Percentiles rank a stretch among this genome's conserved stretches.
phyloP scores from a whole-genome alignment of 2,797 vertebrate species.

The Hoplostethus atlanticus region DNA sequence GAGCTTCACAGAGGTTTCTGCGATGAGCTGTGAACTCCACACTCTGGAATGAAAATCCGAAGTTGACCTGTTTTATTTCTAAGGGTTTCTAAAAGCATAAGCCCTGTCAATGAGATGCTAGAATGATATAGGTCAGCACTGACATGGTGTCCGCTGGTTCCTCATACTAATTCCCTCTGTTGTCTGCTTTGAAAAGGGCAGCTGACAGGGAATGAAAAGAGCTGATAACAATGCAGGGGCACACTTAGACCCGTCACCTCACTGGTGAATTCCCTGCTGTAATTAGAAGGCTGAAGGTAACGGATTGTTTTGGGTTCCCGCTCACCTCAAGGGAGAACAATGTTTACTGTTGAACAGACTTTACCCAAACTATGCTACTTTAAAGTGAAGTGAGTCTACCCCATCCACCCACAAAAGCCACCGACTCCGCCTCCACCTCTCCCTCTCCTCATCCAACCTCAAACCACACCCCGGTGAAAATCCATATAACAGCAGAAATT shows the following conservation, averaged over 20 bases:
- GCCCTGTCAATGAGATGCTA: conserved; percentile 24
- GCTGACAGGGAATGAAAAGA: conserved; percentile 40
- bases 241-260: conserved; percentile 31
- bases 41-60: not conserved
- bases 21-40: not conserved
- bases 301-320: conserved; percentile 72
- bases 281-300: conserved; percentile 69
- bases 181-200: conserved; percentile 62
- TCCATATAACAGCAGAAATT: conserved; percentile 77
- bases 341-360: conserved; percentile 60
- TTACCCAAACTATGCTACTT: conserved; percentile 45
- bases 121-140: conserved; percentile 46
- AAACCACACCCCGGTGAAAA: conserved; percentile 77
- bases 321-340: conserved; percentile 62
- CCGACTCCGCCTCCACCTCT: conserved; percentile 30
- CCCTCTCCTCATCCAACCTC: conserved; percentile 53
- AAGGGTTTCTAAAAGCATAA: conserved; percentile 14
- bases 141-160: conserved; percentile 15
- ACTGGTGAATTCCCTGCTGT: conserved; percentile 52
- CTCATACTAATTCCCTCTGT: conserved; percentile 25
- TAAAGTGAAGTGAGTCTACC: conserved; percentile 58
- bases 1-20: not conserved
- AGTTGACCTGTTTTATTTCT: not conserved
- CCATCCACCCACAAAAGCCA: conserved; percentile 57
- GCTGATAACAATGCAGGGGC: conserved; percentile 10